These are phyloP conservation scores for Oreortyx pictus DNA, from an alignment of 2,797 vertebrate species.

Conservation along the genomic window DNA sequence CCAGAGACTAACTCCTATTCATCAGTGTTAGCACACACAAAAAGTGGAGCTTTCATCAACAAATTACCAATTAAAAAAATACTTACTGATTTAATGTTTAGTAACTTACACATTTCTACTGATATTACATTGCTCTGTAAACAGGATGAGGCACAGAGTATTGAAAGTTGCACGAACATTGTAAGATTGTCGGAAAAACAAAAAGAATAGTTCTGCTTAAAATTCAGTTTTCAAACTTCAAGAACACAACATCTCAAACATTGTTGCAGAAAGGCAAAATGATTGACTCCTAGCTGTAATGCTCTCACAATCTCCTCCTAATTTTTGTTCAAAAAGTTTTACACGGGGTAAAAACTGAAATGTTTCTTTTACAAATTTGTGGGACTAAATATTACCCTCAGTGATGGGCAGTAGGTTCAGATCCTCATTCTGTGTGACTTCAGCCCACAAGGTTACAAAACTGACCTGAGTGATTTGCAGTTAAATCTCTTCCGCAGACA, in stretches of 20 bases:
- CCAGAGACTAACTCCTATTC: not conserved
- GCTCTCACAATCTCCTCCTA: not conserved
- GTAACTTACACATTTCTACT: not conserved
- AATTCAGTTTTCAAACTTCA: not conserved
- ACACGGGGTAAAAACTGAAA: not conserved
- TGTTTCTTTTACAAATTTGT: not conserved
- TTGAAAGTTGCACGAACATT: not conserved
- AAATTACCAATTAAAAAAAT: not conserved
- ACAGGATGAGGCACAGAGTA: not conserved
- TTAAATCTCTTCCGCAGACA: not conserved
- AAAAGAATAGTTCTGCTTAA: not conserved
- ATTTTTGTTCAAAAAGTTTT: not conserved
- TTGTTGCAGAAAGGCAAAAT: not conserved
- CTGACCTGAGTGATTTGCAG: not conserved
- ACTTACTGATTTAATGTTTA: not conserved
- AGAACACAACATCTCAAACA: not conserved
- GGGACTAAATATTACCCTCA: not conserved
- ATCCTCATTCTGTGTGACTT: not conserved
- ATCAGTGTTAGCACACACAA: not conserved
- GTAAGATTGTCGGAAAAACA: not conserved
- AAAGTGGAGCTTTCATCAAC: not conserved
- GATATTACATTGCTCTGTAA: not conserved
- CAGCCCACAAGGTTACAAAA: not conserved
- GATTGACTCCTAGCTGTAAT: not conserved
- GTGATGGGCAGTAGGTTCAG: accelerated